Base-by-base conservation (phyloP, 1,140 invertebrate species). In the Carposina sasakii region DNA sequence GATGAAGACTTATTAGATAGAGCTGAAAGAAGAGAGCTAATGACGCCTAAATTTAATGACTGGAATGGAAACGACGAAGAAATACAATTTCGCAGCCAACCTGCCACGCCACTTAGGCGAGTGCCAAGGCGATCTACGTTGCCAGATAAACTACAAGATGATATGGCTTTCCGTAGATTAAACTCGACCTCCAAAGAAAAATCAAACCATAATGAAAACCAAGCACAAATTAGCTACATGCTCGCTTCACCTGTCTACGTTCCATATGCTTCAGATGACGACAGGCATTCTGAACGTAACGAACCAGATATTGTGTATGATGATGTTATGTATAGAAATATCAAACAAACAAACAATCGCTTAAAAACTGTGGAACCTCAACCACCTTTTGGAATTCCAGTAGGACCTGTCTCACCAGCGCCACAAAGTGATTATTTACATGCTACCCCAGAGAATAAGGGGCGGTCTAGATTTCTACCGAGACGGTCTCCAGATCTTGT, bases 331-430 rank as follows among this genome's bases (percentile, higher is more conserved):
- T 95, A 91, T 71, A 87, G 94, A 54, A 94, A 90, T 58, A 89
- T 94, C 42, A 90, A 90, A 63, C 89, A 92, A 66, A 90, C 91
- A 1, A 94, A 93, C 60, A 90, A 89, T 67, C 88, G 88, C 12
- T 78, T 91, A 19, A 92, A 90, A 67, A 87, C 93, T 1, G 59
- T 88, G 0, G 93, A 96, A 47, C 93, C 92, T 5, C 94, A 96
- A 67, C 94, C 94, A 19, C 94, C 93, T 0, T 96, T 97, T 75
- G 95, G 95, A 12, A 96, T 97, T 63, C 94, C 95, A 0, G 64
- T 96, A 8, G 92, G 92, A 3, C 94, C 93, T 6, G 88, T 95
- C 3, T 88, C 92, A 0, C 87, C 90, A 5, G 90, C 91, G 13
- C 88, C 94, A 0, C 89, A 91, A 39, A 93, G 89, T 53, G 94